These are phyloP conservation scores for Pollenia angustigena DNA, from an alignment of 2,888 invertebrate species.

Conservation along the genomic window DNA sequence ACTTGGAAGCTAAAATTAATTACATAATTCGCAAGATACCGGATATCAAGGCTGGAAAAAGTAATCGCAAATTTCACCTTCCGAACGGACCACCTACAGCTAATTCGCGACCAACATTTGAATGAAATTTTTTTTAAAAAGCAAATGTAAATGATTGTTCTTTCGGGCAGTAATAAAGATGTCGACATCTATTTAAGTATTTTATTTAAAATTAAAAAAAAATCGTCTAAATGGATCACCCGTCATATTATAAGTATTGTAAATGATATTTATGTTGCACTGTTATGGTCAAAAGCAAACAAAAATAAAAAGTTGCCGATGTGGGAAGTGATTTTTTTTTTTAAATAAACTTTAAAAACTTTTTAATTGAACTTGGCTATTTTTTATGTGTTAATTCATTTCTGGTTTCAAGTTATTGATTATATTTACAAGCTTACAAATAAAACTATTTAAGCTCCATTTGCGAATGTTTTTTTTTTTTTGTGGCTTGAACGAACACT, in stretches of 20 bases:
- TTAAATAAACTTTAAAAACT: conserved; percentile 49
- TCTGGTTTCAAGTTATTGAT: conserved; percentile 64
- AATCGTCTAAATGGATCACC: no score
- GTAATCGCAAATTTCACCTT: no score
- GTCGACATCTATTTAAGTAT: no score
- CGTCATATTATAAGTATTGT: background rate
- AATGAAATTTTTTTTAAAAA: no score
- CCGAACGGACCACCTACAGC: no score
- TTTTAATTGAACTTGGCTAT: conserved; percentile 69
- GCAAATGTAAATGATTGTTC: no score
- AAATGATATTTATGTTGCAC: conserved; percentile 32
- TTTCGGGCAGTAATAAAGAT: no score
- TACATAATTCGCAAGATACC: no score
- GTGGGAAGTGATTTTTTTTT: conserved; percentile 62
- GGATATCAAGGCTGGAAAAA: no score
- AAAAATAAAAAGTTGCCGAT: conserved; percentile 34
- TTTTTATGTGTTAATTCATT: conserved; percentile 44
- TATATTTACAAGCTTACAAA: conserved; percentile 23
- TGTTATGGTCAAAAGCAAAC: conserved; percentile 64
- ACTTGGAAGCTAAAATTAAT: no score
- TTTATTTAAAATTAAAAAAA: no score
- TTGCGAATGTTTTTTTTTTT: conserved; percentile 47
- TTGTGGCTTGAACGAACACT: conserved; percentile 15
- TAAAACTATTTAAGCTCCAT: conserved; percentile 40
- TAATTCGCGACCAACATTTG: no score